phyloP scores from a whole-genome alignment of 2,113 vertebrate genomes.

The Bujurquina vittata region DNA sequence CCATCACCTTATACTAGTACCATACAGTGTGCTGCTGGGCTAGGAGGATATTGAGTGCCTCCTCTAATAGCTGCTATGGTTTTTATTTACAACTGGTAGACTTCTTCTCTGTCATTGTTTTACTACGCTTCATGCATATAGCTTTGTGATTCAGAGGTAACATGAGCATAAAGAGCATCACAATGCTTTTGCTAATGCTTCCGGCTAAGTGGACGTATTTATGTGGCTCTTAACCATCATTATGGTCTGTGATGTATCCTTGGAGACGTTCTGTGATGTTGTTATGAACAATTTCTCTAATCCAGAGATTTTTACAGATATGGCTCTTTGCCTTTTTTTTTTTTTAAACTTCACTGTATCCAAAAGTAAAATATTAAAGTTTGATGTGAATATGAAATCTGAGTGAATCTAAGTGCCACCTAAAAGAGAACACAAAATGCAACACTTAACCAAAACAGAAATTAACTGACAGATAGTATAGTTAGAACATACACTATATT shows the following conservation, averaged over 20 bases:
- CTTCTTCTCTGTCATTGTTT: background rate
- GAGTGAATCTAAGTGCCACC: background rate
- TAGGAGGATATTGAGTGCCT: background rate
- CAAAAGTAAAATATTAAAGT: background rate
- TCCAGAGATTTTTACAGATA: background rate
- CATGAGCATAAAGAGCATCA: slow-evolving; percentile 27
- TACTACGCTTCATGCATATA: slow-evolving; percentile 7
- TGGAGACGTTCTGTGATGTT: slow-evolving; percentile 3
- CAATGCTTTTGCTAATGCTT: slow-evolving; percentile 36
- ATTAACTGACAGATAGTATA: background rate
- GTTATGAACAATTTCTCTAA: background rate
- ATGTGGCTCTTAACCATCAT: slow-evolving; percentile 20
- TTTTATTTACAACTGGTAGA: slow-evolving; percentile 9
- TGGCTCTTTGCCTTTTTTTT: too few relatives aligned
- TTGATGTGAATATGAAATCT: background rate
- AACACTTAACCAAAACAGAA: background rate
- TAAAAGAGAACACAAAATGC: background rate
- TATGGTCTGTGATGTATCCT: slow-evolving; percentile 15
- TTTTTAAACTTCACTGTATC: background rate
- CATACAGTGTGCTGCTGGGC: background rate
- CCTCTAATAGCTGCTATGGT: background rate
- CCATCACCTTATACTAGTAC: background rate
- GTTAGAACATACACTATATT: background rate
- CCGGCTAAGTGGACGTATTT: slow-evolving; percentile 28
- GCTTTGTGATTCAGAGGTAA: slow-evolving; percentile 25